Evolutionary conservation across 2,888 invertebrate species (phyloP).

Genomic region (Cheilosia variabilis): DNA sequence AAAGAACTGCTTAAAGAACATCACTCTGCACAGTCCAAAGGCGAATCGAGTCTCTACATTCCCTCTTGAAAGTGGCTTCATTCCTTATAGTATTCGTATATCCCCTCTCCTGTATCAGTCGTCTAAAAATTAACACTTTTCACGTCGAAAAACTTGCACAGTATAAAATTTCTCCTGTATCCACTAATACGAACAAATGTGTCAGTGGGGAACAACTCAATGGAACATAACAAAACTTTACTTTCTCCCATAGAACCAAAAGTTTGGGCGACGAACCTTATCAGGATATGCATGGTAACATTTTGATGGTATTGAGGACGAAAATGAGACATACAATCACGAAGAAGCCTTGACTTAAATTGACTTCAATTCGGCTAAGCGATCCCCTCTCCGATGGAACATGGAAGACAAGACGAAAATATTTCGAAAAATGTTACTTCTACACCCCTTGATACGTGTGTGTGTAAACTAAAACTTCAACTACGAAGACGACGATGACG

Average conservation of each 20-base stretch:
- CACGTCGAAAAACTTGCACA: slow-evolving; percentile 11
- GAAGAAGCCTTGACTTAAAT: slow-evolving; percentile 66
- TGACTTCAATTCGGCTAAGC: slow-evolving; percentile 69
- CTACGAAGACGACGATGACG: neutral
- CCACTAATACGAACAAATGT: slow-evolving; percentile 5
- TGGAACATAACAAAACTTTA: slow-evolving; percentile 29
- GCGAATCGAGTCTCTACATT: neutral
- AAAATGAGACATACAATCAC: slow-evolving; percentile 27
- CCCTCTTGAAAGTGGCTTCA: slow-evolving; percentile 15
- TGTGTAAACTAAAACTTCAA: slow-evolving; percentile 40
- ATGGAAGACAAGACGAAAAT: neutral
- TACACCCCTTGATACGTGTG: slow-evolving; percentile 45
- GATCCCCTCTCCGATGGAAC: slow-evolving; percentile 5
- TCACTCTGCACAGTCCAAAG: slow-evolving; percentile 7
- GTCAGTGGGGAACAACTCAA: slow-evolving; percentile 23
- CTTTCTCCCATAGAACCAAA: neutral
- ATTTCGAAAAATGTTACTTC: slow-evolving; percentile 23
- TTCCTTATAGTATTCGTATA: slow-evolving; percentile 16
- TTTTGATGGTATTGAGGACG: slow-evolving; percentile 46
- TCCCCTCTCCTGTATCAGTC: slow-evolving; percentile 6
- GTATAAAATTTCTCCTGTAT: slow-evolving; percentile 29
- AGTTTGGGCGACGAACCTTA: neutral
- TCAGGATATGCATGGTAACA: slow-evolving; percentile 36
- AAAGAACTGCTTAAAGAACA: no score
- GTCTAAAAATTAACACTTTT: neutral